phyloP scores from a whole-genome alignment of 2,888 invertebrate genomes.

The Alloplasta piceator region DNA sequence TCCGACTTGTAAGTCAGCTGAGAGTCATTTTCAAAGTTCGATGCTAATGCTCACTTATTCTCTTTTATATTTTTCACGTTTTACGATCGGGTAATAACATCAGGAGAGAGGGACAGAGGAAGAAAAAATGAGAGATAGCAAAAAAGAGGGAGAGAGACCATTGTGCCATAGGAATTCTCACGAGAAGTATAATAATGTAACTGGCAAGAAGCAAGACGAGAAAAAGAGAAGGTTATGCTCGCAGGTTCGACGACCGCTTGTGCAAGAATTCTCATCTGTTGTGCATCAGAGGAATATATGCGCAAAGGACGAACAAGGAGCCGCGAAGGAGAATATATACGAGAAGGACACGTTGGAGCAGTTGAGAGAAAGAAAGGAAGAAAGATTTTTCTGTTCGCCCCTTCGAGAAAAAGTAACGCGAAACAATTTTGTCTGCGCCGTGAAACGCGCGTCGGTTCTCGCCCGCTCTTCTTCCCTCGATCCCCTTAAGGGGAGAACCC shows the following conservation, averaged over 20 bases:
- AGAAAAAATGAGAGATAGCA: neutral
- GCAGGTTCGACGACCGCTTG: constrained; percentile 58
- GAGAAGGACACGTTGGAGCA: constrained; percentile 29
- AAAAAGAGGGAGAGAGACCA: constrained; percentile 15
- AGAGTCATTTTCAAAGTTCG: constrained; percentile 7
- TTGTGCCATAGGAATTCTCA: constrained; percentile 57
- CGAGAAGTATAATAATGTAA: constrained; percentile 14
- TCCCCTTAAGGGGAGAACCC: neutral
- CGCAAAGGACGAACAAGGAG: constrained; percentile 12
- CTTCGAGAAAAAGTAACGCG: constrained; percentile 22
- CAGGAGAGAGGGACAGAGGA: constrained; percentile 32
- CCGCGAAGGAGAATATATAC: neutral
- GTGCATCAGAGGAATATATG: neutral
- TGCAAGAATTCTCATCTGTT: constrained; percentile 9
- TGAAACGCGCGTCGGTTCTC: no score
- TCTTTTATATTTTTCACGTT: constrained; percentile 52
- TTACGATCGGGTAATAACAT: constrained; percentile 64
- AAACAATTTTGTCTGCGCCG: no score
- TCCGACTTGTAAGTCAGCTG: constrained; percentile 22
- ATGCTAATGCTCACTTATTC: constrained; percentile 47
- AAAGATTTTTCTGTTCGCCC: constrained; percentile 38
- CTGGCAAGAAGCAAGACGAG: neutral
- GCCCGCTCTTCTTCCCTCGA: neutral
- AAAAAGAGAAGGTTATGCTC: neutral
- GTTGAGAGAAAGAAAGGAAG: constrained; percentile 2